Evolutionary conservation across 2,113 vertebrate species (phyloP).

Genomic region (Columba livia): DNA sequence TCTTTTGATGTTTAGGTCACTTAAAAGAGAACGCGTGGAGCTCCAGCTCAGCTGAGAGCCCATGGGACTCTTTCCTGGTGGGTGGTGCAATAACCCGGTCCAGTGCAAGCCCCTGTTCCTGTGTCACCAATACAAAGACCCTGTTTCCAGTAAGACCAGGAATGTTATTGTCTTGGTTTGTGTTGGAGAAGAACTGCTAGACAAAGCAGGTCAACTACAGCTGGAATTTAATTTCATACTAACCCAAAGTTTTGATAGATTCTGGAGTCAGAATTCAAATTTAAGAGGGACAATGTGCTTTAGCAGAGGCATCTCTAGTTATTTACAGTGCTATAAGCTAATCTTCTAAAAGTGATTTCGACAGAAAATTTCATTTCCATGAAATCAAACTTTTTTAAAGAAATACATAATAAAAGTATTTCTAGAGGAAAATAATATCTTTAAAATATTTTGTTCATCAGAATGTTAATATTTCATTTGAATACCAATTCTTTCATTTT

Average conservation of each 20-base stretch:
- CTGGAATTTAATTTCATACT: not conserved
- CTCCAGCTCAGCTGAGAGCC: not conserved
- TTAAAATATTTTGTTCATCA: not conserved
- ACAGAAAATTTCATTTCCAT: not conserved
- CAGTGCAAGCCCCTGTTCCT: not conserved
- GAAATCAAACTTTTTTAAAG: not conserved
- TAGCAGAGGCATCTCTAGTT: not conserved
- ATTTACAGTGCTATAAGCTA: not conserved
- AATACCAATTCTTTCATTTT: not conserved
- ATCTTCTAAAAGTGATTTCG: not conserved
- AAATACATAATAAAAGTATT: not conserved
- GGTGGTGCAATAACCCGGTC: fast-evolving
- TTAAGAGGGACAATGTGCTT: not conserved
- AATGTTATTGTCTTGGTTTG: not conserved
- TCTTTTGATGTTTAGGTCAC: not conserved
- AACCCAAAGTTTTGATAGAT: not conserved
- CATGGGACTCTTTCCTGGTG: not conserved
- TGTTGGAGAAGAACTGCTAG: not conserved
- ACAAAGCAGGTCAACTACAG: not conserved
- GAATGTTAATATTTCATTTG: constrained; percentile 4
- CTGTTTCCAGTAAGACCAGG: not conserved
- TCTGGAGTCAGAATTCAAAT: not conserved
- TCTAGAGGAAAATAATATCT: not conserved
- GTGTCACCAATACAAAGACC: fast-evolving
- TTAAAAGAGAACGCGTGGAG: not conserved